Evolutionary conservation across 2,888 invertebrate species (phyloP).

Genomic region (Criorhina ranunculi): DNA sequence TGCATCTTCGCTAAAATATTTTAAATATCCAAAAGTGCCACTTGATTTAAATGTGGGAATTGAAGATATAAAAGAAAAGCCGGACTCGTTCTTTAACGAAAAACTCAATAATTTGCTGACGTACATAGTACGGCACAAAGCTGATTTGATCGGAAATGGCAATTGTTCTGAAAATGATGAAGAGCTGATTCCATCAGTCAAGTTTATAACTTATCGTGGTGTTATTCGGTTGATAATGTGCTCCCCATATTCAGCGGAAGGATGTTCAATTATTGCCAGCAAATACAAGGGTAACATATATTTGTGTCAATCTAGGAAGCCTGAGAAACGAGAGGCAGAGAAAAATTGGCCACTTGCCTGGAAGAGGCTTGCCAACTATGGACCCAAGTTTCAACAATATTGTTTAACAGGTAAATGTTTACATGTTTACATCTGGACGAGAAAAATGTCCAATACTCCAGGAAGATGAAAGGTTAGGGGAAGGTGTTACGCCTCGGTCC

Average conservation of each 20-base stretch:
- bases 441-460: no score
- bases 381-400: slow-evolving; percentile 91
- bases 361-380: slow-evolving; percentile 87
- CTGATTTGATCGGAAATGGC: slow-evolving; percentile 9
- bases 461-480: no score
- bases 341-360: slow-evolving; percentile 85
- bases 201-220: slow-evolving; percentile 85
- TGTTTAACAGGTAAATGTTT: slow-evolving; percentile 36
- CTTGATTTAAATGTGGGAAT: no score
- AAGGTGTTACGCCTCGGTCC: no score
- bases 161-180: no score
- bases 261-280: no score
- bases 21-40: no score
- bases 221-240: slow-evolving; percentile 87
- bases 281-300: slow-evolving; percentile 89
- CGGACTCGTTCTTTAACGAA: no score
- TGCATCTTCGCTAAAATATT: no score
- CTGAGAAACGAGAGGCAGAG: slow-evolving; percentile 84
- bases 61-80: no score
- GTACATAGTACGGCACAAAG: slow-evolving; percentile 55
- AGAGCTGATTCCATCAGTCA: slow-evolving; percentile 9
- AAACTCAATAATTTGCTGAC: no score
- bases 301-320: slow-evolving; percentile 88
- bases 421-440: no score
- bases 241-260: slow-evolving; percentile 88